phyloP scores from a whole-genome alignment of 2,888 invertebrate species.

The Ethmia dodecea region DNA sequence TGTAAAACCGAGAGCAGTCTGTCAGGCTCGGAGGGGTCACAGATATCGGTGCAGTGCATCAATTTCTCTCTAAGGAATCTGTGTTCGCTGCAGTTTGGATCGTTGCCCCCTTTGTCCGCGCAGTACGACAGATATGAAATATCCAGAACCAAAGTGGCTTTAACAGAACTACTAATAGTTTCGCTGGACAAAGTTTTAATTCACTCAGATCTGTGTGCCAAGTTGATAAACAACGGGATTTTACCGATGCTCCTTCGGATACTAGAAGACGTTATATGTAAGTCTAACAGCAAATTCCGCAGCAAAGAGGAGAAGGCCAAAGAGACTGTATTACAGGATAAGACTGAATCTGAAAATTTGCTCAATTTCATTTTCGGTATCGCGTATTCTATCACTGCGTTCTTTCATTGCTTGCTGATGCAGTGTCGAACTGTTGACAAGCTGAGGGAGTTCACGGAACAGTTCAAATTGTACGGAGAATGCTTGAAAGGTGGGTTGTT shows the following conservation, averaged over 20 bases:
- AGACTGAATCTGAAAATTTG: slow-evolving; percentile 66
- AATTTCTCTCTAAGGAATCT: slow-evolving; percentile 79
- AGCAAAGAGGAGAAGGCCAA: slow-evolving; percentile 34
- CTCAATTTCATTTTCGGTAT: slow-evolving; percentile 79
- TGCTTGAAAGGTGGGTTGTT: slow-evolving; percentile 77
- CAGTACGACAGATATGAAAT: slow-evolving; percentile 47
- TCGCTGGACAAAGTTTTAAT: slow-evolving; percentile 75
- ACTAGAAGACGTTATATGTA: slow-evolving; percentile 74
- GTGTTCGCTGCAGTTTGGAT: slow-evolving; percentile 78
- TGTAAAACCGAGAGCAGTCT: slow-evolving; percentile 72
- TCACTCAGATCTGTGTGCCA: slow-evolving; percentile 72
- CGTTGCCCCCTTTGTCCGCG: slow-evolving; percentile 41
- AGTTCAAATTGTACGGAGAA: slow-evolving; percentile 78
- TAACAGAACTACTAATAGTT: slow-evolving; percentile 76
- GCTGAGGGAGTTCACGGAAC: slow-evolving; percentile 74
- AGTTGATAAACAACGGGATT: slow-evolving; percentile 77
- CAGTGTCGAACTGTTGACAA: slow-evolving; percentile 73
- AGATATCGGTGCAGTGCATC: slow-evolving; percentile 76
- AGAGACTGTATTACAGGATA: slow-evolving; percentile 28
- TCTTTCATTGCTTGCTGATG: slow-evolving; percentile 77
- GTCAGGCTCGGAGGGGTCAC: slow-evolving; percentile 71
- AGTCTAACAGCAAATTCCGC: slow-evolving; percentile 41
- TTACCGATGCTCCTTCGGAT: slow-evolving; percentile 79
- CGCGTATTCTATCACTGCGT: slow-evolving; percentile 76
- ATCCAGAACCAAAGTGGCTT: slow-evolving; percentile 71